phyloP scores from a whole-genome alignment of 2,888 invertebrate species.

The Orthosia cruda region DNA sequence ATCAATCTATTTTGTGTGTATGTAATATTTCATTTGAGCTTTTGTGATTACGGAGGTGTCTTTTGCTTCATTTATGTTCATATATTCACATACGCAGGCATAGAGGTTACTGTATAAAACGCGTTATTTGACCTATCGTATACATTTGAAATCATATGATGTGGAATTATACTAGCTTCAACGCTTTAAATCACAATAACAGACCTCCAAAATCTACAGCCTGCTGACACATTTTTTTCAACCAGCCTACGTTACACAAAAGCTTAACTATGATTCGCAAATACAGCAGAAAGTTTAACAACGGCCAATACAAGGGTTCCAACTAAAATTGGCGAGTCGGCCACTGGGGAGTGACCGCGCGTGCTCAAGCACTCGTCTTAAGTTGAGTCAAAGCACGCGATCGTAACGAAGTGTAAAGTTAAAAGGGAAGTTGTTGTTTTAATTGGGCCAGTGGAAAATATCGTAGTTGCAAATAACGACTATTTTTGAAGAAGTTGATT shows the following conservation, averaged over 20 bases:
- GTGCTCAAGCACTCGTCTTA: conserved; percentile 66
- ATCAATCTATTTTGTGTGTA: conserved; percentile 26
- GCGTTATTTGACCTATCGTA: no score
- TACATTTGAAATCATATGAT: no score
- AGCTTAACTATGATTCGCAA: conserved; percentile 50
- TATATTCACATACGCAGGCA: no score
- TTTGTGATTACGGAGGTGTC: not conserved
- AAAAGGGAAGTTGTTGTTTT: conserved; percentile 43
- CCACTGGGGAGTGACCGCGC: conserved; percentile 58
- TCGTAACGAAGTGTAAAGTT: conserved; percentile 37
- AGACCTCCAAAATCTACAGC: no score
- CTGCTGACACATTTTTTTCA: no score
- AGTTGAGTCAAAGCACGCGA: conserved; percentile 40
- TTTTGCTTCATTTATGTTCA: not conserved
- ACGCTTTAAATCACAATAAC: no score
- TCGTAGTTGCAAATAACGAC: not conserved
- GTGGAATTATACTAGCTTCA: no score
- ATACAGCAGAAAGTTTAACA: conserved; percentile 52
- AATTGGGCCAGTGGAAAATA: conserved; percentile 11
- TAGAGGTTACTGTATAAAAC: no score
- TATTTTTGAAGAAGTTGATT: not conserved
- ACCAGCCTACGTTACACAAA: conserved; percentile 19
- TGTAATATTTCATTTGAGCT: not conserved
- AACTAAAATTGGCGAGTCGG: conserved; percentile 36
- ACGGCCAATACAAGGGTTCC: conserved; percentile 40